A percentile compares a stretch with the other conserved stretches of the same genome.
Conservation (phyloP, 1,140 invertebrate species). For the Heterodera schachtii region DNA sequence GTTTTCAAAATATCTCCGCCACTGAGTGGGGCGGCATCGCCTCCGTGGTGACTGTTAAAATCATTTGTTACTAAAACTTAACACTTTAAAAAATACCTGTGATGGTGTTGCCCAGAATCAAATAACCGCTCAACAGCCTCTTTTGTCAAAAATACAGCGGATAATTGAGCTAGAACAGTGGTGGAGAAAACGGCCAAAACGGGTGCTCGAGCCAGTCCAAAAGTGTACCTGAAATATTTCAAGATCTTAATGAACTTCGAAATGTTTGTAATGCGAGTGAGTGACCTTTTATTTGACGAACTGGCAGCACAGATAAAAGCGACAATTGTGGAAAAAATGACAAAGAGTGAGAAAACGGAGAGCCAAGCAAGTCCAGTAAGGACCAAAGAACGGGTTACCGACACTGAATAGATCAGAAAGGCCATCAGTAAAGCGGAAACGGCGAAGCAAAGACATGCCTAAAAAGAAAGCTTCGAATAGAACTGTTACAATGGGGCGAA, state of each 20-base stretch:
- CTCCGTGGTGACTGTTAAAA: slow-evolving; percentile 31
- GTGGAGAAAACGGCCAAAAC: slow-evolving; percentile 63
- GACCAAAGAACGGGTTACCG: slow-evolving; percentile 50
- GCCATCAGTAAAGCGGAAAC: slow-evolving; percentile 42
- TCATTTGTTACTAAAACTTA: neutral
- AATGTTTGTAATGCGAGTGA: neutral
- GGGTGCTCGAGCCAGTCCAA: slow-evolving; percentile 57
- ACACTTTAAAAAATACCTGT: neutral
- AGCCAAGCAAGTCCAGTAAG: slow-evolving; percentile 60
- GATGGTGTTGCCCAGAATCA: slow-evolving; percentile 61
- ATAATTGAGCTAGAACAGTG: slow-evolving; percentile 62
- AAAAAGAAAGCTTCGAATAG: neutral
- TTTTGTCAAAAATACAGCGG: slow-evolving; percentile 62
- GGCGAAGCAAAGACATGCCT: slow-evolving; percentile 27
- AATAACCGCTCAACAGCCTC: slow-evolving; percentile 60
- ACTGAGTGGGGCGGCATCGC: slow-evolving; percentile 15
- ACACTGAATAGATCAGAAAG: slow-evolving; percentile 60
- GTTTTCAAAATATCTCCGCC: slow-evolving; percentile 26
- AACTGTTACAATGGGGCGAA: neutral
- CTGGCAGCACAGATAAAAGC: slow-evolving; percentile 45
- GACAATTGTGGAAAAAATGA: slow-evolving; percentile 55
- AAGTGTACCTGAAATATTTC: slow-evolving; percentile 53
- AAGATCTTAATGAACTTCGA: too few species aligned
- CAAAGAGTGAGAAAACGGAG: slow-evolving; percentile 59
- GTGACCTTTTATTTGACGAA: slow-evolving; percentile 44